Base-by-base conservation (phyloP, 1,140 invertebrate species). In the Brachionus manjavacas region DNA sequence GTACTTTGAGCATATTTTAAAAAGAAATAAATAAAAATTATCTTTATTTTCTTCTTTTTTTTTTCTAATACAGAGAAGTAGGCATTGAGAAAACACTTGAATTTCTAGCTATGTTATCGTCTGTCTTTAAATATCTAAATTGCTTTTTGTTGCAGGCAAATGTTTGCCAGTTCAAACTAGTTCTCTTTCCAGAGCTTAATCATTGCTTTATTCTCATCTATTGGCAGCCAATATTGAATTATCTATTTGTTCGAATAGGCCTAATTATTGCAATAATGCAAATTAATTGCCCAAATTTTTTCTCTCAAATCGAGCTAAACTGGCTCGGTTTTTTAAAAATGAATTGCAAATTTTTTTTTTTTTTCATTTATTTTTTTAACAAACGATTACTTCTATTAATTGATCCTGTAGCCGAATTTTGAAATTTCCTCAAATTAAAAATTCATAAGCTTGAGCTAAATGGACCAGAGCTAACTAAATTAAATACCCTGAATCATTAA, bases 51-150 rank as follows among this genome's bases (percentile, higher is more conserved):
- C 11, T 31, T 68, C 23, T n/a, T 1, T 64, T n/a, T 14, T 64
- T 68, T 68, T 68, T 11, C 28, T 28, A 35, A 35, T 35, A 68
- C 31, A 31, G 31, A 68, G 66, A 68, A 68, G 31, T 39, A 68
- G 1, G 31, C 68, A 72, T 72, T 20, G 68, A 41, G 39, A 68
- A 72, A 72, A 41, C 68, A 72, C 68, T 72, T 72, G 68, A 41
- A 72, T 41, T 1, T 72, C 11, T 72, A 9, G 52, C 52, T 72
- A 72, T 72, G 14, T 72, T 72, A 72, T 72, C 68, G 68, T 41
- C 12, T 72, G 68, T 41, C 12, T 72, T 72, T 72, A 72, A 72
- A 72, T 72, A 72, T 72, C 46, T 72, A 72, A 72, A 72, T 72
- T 72, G 68, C n/a, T 39, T 39, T 72, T 72, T 72, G 20, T 72